Evolutionary conservation across 2,888 invertebrate species (phyloP), one percentile per base, ranked within the genome.

Genomic region (Cerastis rubricosa): DNA sequence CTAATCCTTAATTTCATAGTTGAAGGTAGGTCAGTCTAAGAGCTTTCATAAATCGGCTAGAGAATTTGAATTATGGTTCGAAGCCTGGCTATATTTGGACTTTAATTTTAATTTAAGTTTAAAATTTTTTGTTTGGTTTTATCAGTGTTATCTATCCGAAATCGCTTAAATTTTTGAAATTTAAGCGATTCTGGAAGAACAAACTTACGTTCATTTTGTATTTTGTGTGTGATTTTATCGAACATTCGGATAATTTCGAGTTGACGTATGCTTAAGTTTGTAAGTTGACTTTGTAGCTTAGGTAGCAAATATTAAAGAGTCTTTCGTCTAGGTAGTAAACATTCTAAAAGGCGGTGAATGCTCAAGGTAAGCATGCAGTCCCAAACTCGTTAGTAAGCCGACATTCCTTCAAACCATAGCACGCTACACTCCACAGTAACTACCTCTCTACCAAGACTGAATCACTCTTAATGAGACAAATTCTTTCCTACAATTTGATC

Each of bases 401-500:
- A 82, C 82, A 80, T 82, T 82, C 80, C 76, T 49, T 54, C 29
- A 45, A 64, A 45, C 68, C 68, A 47, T 35, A 76, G 59, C 17
- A 76, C 25, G 68, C n/a, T 35, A 64, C 29, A n/a, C 25, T 66
- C 22, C 49, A 43, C 59, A 17, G 64, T 63, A 63, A 59, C 64
- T 40, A 49, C 76, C 35, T 67, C 54, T 47, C n/a, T 14, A 29
- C 51, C 54, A 25, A 69, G 22, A 64, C 25, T 54, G 29, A 70
- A 71, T 71, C 70, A 72, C 35, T 72, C 47, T n/a, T 85, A 85
- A 85, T 78, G 74, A 79, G 80, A 82, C 85, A 87, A 90, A 90
- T 87, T 90, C 84, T 89, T 88, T 82, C 25, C 74, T 72, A 75
- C 71, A 80, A 84, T 84, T 84, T 79, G 70, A 61, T 68, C 63